A percentile compares a stretch with the other conserved stretches of the same genome.
Conservation (phyloP, 2,113 vertebrate species). For the Cryptomyrus ogoouensis region DNA sequence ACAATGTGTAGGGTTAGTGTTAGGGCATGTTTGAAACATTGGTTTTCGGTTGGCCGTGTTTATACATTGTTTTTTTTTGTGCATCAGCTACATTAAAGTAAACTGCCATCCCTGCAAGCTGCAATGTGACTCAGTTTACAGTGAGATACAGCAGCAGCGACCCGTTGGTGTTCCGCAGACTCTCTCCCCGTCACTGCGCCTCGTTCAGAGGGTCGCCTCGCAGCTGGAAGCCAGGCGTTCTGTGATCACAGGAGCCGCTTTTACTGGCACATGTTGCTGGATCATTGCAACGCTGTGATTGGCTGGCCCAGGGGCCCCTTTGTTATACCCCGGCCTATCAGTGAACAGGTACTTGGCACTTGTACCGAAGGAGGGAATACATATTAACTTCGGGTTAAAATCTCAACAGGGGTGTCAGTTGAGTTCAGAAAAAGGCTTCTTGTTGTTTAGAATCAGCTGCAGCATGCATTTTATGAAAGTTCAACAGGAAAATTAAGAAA, state of each 20-base stretch:
- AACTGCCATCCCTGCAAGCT: constrained; percentile 36
- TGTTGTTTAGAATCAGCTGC: neutral
- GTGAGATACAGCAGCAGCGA: neutral
- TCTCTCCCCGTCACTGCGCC: neutral
- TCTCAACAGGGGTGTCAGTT: neutral
- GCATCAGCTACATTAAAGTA: neutral
- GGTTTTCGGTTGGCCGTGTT: neutral
- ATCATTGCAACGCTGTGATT: neutral
- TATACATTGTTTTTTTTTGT: neutral
- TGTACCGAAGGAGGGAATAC: neutral
- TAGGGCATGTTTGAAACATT: neutral
- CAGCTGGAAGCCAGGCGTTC: neutral
- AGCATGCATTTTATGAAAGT: neutral
- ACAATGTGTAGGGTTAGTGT: neutral
- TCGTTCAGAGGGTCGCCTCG: neutral
- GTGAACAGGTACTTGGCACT: neutral
- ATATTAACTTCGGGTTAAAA: neutral
- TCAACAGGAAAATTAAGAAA: neutral
- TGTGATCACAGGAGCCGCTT: neutral
- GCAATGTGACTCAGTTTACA: neutral
- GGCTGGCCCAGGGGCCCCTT: neutral
- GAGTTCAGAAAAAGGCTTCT: neutral
- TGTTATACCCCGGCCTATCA: neutral
- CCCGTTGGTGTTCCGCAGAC: neutral
- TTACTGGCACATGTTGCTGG: neutral